Conservation (phyloP, 2,113 vertebrate genomes). For the Erpornis zantholeuca region DNA sequence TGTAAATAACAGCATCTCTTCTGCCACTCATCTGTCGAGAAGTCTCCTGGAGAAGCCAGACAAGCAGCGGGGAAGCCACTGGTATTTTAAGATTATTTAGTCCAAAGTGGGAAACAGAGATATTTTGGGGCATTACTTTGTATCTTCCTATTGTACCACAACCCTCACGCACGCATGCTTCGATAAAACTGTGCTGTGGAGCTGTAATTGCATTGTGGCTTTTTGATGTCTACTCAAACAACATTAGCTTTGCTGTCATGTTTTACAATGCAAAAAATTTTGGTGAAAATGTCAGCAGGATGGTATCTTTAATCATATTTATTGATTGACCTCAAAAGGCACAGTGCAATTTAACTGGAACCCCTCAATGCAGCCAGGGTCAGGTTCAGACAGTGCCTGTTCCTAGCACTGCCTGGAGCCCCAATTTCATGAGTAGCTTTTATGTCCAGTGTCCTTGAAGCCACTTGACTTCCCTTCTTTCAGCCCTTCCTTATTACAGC, state of each 20-base stretch:
- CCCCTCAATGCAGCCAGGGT: neutral
- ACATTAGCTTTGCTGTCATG: conserved; percentile 30
- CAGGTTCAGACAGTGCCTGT: neutral
- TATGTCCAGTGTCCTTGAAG: neutral
- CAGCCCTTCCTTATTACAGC: neutral
- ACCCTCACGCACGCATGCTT: neutral
- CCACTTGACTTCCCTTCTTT: neutral
- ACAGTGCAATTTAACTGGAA: neutral
- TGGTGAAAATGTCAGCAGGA: conserved; percentile 45
- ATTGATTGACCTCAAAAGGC: conserved; percentile 26
- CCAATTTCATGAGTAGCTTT: neutral
- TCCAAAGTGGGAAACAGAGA: neutral
- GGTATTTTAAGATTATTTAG: neutral
- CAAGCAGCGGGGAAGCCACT: neutral
- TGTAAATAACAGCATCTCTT: neutral
- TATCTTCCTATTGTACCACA: neutral
- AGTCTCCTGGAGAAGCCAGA: neutral
- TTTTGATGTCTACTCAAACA: conserved; percentile 48
- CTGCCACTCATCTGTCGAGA: neutral
- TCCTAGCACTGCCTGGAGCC: neutral
- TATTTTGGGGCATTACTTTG: neutral
- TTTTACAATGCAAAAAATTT: conserved; percentile 32
- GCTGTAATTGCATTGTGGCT: conserved; percentile 45
- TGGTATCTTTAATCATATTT: conserved; percentile 37
- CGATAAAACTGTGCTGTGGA: neutral